Evolutionary conservation across 2,113 vertebrate genomes (phyloP).

Genomic region (Peromyscus maniculatus): DNA sequence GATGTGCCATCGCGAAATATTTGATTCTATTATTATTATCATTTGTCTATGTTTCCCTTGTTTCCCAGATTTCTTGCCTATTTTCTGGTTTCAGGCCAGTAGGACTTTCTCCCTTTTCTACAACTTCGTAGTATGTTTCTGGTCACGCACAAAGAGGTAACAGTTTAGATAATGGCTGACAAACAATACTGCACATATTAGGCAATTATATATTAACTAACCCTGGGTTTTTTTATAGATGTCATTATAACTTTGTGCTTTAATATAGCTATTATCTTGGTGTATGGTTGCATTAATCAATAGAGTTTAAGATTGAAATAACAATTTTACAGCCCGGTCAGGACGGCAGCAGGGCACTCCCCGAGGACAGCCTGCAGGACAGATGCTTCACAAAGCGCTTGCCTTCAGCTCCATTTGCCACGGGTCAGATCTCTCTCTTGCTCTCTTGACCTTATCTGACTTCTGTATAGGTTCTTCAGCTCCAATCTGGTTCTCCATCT

Average conservation of each 20-base stretch:
- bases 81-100: constrained; percentile 39
- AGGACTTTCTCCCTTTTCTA: constrained; percentile 8
- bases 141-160: background rate
- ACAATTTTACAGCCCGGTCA: background rate
- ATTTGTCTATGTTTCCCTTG: constrained; percentile 32
- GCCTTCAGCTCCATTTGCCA: background rate
- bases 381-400: background rate
- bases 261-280: constrained; percentile 41
- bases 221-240: background rate
- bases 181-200: background rate
- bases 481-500: constrained; percentile 31
- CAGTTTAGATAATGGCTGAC: constrained; percentile 25
- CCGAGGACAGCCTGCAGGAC: background rate
- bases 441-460: constrained; percentile 27
- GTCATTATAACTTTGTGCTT: background rate
- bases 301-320: constrained; percentile 49
- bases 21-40: constrained; percentile 21
- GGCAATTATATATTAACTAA: constrained; percentile 38
- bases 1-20: background rate
- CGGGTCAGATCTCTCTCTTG: background rate
- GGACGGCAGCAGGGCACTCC: background rate
- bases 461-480: constrained; percentile 32
- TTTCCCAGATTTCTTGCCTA: constrained; percentile 55
- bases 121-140: background rate
- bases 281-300: constrained; percentile 22